Base-by-base conservation (phyloP, 2,888 invertebrate genomes). In the Terebella lapidaria region DNA sequence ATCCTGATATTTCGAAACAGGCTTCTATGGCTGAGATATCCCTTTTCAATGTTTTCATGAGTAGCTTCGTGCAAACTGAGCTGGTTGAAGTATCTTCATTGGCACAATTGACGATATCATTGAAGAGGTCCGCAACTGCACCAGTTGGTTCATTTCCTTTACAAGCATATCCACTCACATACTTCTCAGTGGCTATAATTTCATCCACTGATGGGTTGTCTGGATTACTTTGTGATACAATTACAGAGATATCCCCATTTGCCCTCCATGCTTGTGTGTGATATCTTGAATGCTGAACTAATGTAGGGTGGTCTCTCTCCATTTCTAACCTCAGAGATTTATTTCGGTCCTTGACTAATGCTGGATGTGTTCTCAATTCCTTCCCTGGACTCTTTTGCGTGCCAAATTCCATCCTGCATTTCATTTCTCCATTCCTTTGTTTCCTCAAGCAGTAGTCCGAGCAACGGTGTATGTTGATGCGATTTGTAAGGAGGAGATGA, bases 201-300 rank as follows among this genome's bases (percentile, higher is more conserved):
- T 69, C 68, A 58, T 66, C 30, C 20, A 57, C 63, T n/a, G 65
- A 65, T 18, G 65, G 66, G 61, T 63, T 69, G 27, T 67, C 56
- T 27, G 65, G 61, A 15, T 52, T 5, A 56, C 62, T 66, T 61
- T 66, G 62, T 29, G 67, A 69, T 15, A 69, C 20, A 29, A 70
- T 69, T 1, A 71, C 22, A 0, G 63, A 64, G n/a, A 70, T 61
- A 53, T 70, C 67, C 1, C 67, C 64, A 64, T 67, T 67, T 3
- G 67, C 67, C 46, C 67, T 29, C 67, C 67, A 67, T 18, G 54
- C 66, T 54, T 71, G 68, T 10, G 67, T 68, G 35, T 68, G 67
- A 22, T 28, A 61, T 53, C 42, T 45, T 1, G 68, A 69, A 56
- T 70, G 62, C 35, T 70, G 69, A 1, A 69, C 67, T 4, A 70